A percentile compares a stretch with the other conserved stretches of the same genome.
These are phyloP conservation scores for Apocrypta bakeri DNA, from an alignment of 1,140 invertebrate genomes.

Conservation along the genomic window DNA sequence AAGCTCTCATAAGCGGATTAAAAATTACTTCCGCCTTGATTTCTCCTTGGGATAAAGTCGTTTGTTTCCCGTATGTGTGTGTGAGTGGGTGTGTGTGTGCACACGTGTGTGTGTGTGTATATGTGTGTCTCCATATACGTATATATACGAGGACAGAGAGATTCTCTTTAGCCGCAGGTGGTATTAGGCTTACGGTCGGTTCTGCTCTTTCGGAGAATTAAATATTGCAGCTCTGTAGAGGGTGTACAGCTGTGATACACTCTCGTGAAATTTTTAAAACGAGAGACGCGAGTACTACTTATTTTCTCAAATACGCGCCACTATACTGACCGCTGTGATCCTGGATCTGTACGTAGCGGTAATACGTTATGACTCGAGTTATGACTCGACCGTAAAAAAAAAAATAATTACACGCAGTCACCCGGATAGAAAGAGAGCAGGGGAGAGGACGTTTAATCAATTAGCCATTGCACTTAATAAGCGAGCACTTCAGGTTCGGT, in stretches of 20 bases:
- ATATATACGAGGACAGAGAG: not conserved
- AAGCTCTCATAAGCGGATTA: slow-evolving; percentile 11
- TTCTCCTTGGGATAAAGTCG: not conserved
- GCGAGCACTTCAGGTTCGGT: not conserved
- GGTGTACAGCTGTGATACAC: no score
- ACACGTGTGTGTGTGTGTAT: no score
- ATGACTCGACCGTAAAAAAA: not conserved
- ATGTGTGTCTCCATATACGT: no score
- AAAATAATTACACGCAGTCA: not conserved
- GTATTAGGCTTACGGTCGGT: not conserved
- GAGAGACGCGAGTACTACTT: no score
- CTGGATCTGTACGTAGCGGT: no score
- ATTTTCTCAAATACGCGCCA: no score
- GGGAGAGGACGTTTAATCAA: not conserved
- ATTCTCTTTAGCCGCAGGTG: not conserved
- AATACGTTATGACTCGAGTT: not conserved
- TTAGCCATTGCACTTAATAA: not conserved
- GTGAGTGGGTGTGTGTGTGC: no score
- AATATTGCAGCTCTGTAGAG: not conserved
- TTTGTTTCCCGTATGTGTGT: no score
- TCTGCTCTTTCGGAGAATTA: not conserved
- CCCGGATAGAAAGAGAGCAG: no score
- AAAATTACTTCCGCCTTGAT: slow-evolving; percentile 40
- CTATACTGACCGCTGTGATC: no score
- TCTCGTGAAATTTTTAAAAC: not conserved